Percentiles rank a stretch among this genome's conserved stretches.
Evolutionary conservation across 2,113 vertebrate genomes (phyloP).

Genomic region (Lethenteron camtschaticum): DNA sequence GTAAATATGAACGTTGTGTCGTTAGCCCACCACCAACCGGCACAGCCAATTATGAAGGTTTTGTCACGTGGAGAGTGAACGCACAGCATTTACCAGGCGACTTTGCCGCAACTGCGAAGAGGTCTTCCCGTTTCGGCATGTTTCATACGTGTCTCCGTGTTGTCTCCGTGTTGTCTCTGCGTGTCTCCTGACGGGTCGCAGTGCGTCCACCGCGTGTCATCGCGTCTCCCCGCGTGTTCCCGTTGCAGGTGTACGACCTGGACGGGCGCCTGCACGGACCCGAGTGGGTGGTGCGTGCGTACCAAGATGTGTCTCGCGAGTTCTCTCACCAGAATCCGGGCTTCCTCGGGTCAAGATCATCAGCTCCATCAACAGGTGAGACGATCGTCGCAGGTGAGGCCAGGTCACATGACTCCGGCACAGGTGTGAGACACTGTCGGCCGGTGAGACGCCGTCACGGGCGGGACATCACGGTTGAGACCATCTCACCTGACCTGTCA

Average conservation of each 20-base stretch:
- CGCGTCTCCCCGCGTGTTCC: not conserved
- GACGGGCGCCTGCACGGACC: conserved; percentile 29
- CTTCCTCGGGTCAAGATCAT: conserved; percentile 49
- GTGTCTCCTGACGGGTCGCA: not conserved
- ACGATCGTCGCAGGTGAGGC: not conserved
- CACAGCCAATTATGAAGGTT: too few relatives aligned
- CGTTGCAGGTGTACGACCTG: conserved; percentile 44
- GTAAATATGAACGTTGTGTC: too few relatives aligned
- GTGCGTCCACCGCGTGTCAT: not conserved
- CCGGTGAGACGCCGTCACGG: too few relatives aligned
- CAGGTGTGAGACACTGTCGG: too few relatives aligned
- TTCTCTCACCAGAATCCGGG: conserved; percentile 37
- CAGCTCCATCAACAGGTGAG: conserved; percentile 25
- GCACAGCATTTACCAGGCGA: too few relatives aligned
- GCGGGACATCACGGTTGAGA: too few relatives aligned
- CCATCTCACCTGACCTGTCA: too few relatives aligned
- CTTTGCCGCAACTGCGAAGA: not conserved
- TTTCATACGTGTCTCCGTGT: too few relatives aligned
- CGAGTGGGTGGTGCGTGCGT: conserved; percentile 35
- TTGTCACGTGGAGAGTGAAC: too few relatives aligned
- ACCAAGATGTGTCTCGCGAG: conserved; percentile 24
- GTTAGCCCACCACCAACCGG: too few relatives aligned
- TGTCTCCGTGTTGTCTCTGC: not conserved
- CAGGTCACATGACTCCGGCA: too few relatives aligned
- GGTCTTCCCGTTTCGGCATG: not conserved